Percentiles rank a stretch among this genome's conserved stretches.
Evolutionary conservation across 2,797 vertebrate species (phyloP).

Genomic region (Spinus pinus): DNA sequence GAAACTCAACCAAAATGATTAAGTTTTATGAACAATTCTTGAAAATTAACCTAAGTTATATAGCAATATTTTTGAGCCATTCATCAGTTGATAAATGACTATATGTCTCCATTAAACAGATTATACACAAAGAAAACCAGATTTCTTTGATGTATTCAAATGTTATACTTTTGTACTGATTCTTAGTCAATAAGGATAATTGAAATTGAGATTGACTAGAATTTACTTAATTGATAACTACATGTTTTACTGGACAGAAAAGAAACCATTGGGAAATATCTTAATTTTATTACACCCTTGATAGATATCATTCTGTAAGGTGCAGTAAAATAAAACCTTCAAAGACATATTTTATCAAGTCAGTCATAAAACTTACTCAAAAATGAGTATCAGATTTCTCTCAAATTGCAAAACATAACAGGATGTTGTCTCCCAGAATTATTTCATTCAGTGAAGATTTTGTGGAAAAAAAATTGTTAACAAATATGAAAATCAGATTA

Average conservation of each 20-base stretch:
- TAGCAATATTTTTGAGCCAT: background rate
- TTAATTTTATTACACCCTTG: background rate
- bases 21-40: background rate
- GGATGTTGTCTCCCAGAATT: background rate
- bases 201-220: background rate
- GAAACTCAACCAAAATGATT: background rate
- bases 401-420: background rate
- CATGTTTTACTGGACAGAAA: background rate
- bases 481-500: background rate
- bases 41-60: background rate
- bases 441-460: background rate
- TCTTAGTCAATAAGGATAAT: background rate
- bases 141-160: background rate
- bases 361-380: background rate
- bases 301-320: background rate
- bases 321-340: background rate
- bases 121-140: background rate
- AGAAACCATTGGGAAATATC: background rate
- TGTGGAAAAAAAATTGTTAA: background rate
- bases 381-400: background rate
- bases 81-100: background rate
- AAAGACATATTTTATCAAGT: background rate
- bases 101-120: background rate
- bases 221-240: background rate
- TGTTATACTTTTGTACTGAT: background rate